Percentiles rank a stretch among this genome's conserved stretches.
Conservation (phyloP, 2,888 invertebrate species). For the Lacanobia wlatinum region DNA sequence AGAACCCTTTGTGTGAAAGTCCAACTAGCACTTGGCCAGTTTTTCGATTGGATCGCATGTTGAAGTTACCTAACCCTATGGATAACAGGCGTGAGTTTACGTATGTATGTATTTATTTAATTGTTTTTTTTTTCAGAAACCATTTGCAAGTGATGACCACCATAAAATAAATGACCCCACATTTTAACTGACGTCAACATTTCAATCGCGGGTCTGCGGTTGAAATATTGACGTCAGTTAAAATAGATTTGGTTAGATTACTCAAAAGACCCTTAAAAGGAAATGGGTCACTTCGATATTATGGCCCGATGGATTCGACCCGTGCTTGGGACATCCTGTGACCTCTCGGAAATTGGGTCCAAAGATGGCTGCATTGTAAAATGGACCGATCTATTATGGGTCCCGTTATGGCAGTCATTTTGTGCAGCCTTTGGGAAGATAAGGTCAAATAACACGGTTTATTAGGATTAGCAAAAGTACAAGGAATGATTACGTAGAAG, state of each 20-base stretch:
- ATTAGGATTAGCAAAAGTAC: neutral
- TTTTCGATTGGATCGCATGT: no score
- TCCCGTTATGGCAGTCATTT: conserved; percentile 24
- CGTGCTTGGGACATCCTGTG: conserved; percentile 20
- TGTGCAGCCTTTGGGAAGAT: conserved; percentile 7
- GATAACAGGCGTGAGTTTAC: no score
- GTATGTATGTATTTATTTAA: no score
- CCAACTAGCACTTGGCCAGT: no score
- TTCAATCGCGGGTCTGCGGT: neutral
- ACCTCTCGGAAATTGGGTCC: conserved; percentile 38
- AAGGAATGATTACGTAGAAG: neutral
- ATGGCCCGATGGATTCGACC: conserved; percentile 21
- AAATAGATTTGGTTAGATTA: conserved; percentile 50
- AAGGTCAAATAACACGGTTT: conserved; percentile 4
- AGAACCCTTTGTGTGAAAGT: no score
- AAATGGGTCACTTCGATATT: conserved; percentile 52
- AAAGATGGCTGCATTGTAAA: conserved; percentile 27
- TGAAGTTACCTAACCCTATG: no score
- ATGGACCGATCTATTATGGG: conserved; percentile 18
- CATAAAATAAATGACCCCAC: conserved; percentile 27
- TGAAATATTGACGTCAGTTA: conserved; percentile 35
- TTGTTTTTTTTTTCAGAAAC: neutral
- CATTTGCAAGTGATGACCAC: conserved; percentile 2
- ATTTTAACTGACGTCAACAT: no score
- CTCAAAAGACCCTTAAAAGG: conserved; percentile 35